Conservation (phyloP, 2,113 vertebrate species). For the Tetraodon nigroviridis region DNA sequence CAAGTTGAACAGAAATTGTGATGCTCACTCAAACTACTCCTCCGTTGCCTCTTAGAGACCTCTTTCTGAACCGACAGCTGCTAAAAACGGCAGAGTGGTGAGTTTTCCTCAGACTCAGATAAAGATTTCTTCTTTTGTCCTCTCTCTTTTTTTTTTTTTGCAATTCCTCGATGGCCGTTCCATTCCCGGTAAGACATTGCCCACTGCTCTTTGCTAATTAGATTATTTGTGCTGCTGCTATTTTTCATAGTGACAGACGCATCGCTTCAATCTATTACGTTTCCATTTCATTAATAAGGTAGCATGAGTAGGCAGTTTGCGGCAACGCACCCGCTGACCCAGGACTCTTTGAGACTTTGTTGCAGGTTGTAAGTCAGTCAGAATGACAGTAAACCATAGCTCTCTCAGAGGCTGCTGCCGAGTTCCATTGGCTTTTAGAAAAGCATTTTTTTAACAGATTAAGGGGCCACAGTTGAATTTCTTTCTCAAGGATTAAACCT, state of each 20-base stretch:
- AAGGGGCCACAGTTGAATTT: constrained; percentile 45
- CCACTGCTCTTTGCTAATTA: constrained; percentile 46
- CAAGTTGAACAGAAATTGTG: constrained; percentile 16
- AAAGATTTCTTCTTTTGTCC: constrained; percentile 29
- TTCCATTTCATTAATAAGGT: constrained; percentile 60
- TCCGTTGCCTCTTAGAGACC: constrained; percentile 69
- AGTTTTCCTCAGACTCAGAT: constrained; percentile 50
- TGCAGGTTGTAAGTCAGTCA: constrained; percentile 11
- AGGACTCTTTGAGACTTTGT: constrained; percentile 23
- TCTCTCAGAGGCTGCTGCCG: constrained; percentile 29
- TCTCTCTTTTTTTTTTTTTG: constrained; percentile 17
- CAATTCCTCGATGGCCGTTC: constrained; percentile 48
- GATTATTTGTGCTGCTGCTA: constrained; percentile 39
- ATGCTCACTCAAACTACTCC: constrained; percentile 12
- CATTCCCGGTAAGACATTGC: constrained; percentile 60
- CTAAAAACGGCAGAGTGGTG: constrained; percentile 66
- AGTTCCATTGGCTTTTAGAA: constrained; percentile 29
- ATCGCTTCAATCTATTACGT: constrained; percentile 44
- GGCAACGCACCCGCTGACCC: constrained; percentile 46
- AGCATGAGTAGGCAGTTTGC: constrained; percentile 27
- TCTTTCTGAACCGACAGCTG: constrained; percentile 65
- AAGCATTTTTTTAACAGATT: constrained; percentile 50
- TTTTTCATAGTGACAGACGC: constrained; percentile 45
- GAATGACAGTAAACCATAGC: constrained; percentile 16
- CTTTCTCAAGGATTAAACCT: constrained; percentile 61